A percentile compares a stretch with the other conserved stretches of the same genome.
Conservation (phyloP, 2,888 invertebrate species). For the Chelonus formosanus region DNA sequence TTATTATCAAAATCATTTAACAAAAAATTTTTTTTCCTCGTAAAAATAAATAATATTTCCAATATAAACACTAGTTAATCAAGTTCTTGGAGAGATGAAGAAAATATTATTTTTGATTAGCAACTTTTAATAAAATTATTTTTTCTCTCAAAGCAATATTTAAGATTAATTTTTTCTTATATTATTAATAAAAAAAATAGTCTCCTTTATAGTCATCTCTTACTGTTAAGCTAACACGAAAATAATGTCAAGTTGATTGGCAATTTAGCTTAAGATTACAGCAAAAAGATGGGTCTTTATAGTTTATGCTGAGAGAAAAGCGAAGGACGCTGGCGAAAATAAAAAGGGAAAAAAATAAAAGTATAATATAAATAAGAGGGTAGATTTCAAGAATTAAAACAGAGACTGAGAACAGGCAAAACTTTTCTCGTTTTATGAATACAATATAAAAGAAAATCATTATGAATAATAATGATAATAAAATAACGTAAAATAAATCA, state of each 20-base stretch:
- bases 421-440: slow-evolving; percentile 10
- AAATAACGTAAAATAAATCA: slow-evolving; percentile 16
- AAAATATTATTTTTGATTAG: too few relatives aligned
- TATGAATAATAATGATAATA: slow-evolving; percentile 11
- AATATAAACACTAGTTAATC: too few relatives aligned
- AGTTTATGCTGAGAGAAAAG: slow-evolving; percentile 20
- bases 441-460: background rate
- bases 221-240: slow-evolving; percentile 57
- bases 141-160: too few relatives aligned
- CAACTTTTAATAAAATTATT: too few relatives aligned
- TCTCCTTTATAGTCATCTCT: slow-evolving; percentile 35
- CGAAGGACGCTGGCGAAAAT: slow-evolving; percentile 14
- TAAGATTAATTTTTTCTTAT: background rate
- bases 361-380: slow-evolving; percentile 26
- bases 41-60: too few relatives aligned
- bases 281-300: slow-evolving; percentile 44
- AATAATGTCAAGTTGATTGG: slow-evolving; percentile 63
- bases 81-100: too few relatives aligned
- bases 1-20: too few relatives aligned
- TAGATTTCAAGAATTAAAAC: slow-evolving; percentile 3
- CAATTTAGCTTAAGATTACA: slow-evolving; percentile 62
- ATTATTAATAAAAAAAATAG: slow-evolving; percentile 4
- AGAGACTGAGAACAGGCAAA: background rate
- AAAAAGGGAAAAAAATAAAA: slow-evolving; percentile 4
- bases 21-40: too few relatives aligned